Base-by-base conservation (phyloP, 2,113 vertebrate species). In the Fregetta grallaria region DNA sequence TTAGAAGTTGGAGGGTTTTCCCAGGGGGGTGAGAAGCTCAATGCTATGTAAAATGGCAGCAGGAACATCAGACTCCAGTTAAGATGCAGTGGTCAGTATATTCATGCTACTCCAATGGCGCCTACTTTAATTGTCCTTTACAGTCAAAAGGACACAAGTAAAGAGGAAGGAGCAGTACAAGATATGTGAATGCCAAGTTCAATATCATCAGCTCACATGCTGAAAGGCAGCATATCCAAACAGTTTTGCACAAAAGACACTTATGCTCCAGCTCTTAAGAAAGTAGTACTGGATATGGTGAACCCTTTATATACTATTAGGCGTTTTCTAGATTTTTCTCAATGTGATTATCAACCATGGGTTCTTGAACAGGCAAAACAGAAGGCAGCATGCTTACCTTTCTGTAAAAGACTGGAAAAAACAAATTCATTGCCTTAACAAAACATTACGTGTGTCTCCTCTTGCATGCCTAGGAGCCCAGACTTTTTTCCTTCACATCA, bases 161-260 rank as follows among this genome's bases (percentile, higher is more conserved):
- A 38, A 55, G 68, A 75, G 20, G 50, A 84, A 66, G 65, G 22
- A 78, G 68, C 25, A 42, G 26, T 15, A 3, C 14, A 56, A 61
- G 8, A 2, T 4, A n/a, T 0, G 0, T 10, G 50, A 76, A 40
- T 27, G 34, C 49, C 85, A 61, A 45, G 13, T 34, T 65, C 42
- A 50, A 0, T 13, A 58, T 36, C 17, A 15, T 61, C 67, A 77
- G 55, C 59, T 75, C 40, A 47, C 25, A 18, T 10, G 20, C 73
- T 68, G 26, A 71, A 95, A 97, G 61, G 61, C 91, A 87, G 74
- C 52, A 15, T 4, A 63, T 11, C 56, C 23, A 34, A 82, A 90
- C 27, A 50, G 56, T 38, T 81, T 1, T 21, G 44, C 47, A 87
- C 32, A 91, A 25, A 56, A 49, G 38, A 27, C 38, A 65, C 21